These are phyloP conservation scores for Tribolium castaneum DNA, from an alignment of 1,140 invertebrate species.

Conservation along the genomic window DNA sequence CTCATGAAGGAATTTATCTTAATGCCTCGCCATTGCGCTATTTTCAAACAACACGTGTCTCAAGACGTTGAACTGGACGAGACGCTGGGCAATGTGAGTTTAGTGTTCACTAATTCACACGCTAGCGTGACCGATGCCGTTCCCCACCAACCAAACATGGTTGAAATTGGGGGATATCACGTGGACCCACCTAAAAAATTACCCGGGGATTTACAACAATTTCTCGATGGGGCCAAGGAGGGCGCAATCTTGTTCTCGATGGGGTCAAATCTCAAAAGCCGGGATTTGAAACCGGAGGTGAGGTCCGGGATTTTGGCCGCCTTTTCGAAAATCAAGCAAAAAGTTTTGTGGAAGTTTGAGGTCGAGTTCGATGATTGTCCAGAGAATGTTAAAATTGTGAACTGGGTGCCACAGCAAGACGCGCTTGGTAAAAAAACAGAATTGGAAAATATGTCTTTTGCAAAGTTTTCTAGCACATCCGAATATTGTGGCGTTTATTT, in stretches of 20 bases:
- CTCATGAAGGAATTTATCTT: conserved; percentile 38
- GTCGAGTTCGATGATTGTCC: conserved; percentile 67
- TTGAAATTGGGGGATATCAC: conserved; percentile 67
- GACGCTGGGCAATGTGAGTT: background rate
- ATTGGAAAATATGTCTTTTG: background rate
- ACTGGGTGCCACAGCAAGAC: conserved; percentile 79
- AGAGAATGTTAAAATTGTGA: conserved; percentile 71
- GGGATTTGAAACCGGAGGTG: conserved; percentile 61
- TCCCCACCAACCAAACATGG: conserved; percentile 67
- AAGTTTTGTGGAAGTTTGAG: conserved; percentile 77
- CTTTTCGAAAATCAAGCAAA: conserved; percentile 56
- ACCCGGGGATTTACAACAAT: conserved; percentile 63
- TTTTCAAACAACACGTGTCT: conserved; percentile 35
- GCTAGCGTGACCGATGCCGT: conserved; percentile 48
- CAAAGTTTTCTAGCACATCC: conserved; percentile 66
- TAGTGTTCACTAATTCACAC: conserved; percentile 49
- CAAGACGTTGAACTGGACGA: conserved; percentile 38
- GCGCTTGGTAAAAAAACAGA: conserved; percentile 68
- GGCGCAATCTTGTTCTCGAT: conserved; percentile 70
- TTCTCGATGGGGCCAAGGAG: conserved; percentile 65
- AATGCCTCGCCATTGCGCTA: background rate
- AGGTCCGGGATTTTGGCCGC: conserved; percentile 56
- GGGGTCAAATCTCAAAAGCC: conserved; percentile 67
- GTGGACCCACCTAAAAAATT: conserved; percentile 62
- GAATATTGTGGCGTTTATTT: conserved; percentile 77